These are phyloP conservation scores for Podargus strigoides DNA, from an alignment of 2,797 vertebrate genomes.

Conservation along the genomic window DNA sequence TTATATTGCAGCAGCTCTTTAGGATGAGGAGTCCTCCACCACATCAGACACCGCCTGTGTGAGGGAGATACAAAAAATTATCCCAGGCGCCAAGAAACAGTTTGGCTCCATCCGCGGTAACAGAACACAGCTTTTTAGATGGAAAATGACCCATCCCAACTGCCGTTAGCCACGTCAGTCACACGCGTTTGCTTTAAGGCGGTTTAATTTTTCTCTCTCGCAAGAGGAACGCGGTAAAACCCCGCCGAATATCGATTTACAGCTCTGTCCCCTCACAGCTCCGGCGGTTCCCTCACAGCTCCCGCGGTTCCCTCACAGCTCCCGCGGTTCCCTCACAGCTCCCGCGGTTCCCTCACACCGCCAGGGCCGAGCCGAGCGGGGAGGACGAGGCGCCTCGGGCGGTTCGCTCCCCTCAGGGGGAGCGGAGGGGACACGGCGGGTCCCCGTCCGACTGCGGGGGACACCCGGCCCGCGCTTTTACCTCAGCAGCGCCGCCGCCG, in stretches of 20 bases:
- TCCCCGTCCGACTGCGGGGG: too few relatives aligned
- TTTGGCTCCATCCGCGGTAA: accelerated
- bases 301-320: too few relatives aligned
- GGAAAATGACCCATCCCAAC: accelerated
- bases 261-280: accelerated
- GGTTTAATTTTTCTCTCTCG: not conserved
- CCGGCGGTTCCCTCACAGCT: too few relatives aligned
- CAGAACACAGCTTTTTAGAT: accelerated
- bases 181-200: not conserved
- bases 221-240: accelerated
- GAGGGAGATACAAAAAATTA: accelerated
- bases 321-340: too few relatives aligned
- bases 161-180: accelerated
- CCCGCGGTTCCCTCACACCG: too few relatives aligned
- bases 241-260: accelerated
- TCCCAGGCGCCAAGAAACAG: not conserved
- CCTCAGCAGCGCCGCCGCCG: too few relatives aligned
- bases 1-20: not conserved
- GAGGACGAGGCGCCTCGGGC: not conserved
- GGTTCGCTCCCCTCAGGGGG: not conserved
- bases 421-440: too few relatives aligned
- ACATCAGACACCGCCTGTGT: accelerated
- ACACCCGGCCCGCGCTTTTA: too few relatives aligned
- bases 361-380: not conserved
- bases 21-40: too few relatives aligned